Conservation (phyloP, 37 sponge, comb jelly and placozoan species). For the Chondrilla cf. caribensis region DNA sequence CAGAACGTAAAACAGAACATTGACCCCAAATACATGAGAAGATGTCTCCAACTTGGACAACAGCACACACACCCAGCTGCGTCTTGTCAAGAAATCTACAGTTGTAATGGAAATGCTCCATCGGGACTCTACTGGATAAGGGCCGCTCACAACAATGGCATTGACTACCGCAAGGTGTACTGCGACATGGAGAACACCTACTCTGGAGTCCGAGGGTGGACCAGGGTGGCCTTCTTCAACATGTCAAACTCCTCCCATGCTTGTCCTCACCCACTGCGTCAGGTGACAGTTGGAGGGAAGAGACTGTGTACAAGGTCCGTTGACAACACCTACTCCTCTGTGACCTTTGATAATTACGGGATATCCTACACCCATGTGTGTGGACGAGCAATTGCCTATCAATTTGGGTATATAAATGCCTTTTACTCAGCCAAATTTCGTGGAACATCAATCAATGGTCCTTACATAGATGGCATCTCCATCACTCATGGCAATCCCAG, state of each 20-base stretch:
- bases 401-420: background rate
- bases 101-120: background rate
- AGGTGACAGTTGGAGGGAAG: background rate
- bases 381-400: background rate
- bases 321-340: background rate
- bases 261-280: background rate
- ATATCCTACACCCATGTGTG: background rate
- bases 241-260: background rate
- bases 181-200: background rate
- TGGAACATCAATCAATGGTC: background rate
- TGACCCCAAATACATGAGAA: background rate
- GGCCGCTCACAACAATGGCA: background rate
- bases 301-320: background rate
- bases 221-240: background rate
- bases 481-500: background rate
- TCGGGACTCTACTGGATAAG: slow-evolving; percentile 4
- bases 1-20: background rate
- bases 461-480: background rate
- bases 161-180: background rate
- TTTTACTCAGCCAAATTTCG: background rate
- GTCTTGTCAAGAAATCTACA: background rate
- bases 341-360: background rate
- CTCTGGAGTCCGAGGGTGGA: background rate
- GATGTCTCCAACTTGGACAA: background rate
- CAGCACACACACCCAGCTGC: background rate